phyloP scores from a whole-genome alignment of 2,113 vertebrate species.

The Capra hircus region DNA sequence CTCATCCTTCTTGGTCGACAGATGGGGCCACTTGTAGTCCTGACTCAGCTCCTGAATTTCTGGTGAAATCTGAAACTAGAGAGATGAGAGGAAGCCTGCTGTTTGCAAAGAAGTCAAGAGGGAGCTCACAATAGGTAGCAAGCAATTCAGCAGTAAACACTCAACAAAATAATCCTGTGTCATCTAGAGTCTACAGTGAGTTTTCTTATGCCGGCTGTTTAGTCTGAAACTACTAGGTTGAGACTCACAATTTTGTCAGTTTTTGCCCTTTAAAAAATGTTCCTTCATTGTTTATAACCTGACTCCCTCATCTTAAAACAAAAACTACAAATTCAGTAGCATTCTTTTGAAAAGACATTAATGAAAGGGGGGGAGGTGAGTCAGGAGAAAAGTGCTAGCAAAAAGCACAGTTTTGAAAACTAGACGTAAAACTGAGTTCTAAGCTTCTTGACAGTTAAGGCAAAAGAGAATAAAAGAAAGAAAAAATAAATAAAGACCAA shows the following conservation, averaged over 20 bases:
- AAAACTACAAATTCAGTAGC: neutral
- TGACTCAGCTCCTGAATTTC: slow-evolving; percentile 25
- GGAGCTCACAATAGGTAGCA: neutral
- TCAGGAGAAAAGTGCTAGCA: slow-evolving; percentile 10
- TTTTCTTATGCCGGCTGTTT: neutral
- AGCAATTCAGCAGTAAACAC: neutral
- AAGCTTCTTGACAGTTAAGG: neutral
- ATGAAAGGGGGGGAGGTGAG: neutral
- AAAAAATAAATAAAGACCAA: neutral
- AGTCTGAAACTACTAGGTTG: neutral
- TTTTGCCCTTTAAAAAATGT: slow-evolving; percentile 31
- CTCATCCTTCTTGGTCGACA: neutral
- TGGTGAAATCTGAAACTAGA: slow-evolving; percentile 40
- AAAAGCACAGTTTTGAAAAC: neutral
- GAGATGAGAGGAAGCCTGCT: neutral
- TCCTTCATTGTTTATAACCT: neutral
- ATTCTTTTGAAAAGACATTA: slow-evolving; percentile 16
- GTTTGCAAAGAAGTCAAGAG: neutral
- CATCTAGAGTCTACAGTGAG: neutral
- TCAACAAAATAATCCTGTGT: neutral
- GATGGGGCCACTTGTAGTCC: neutral
- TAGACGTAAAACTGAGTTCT: neutral
- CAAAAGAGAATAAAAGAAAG: neutral
- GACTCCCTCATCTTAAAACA: neutral
- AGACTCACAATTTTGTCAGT: neutral